phyloP scores from a whole-genome alignment of 1,140 invertebrate species.

The Pararge aegeria region DNA sequence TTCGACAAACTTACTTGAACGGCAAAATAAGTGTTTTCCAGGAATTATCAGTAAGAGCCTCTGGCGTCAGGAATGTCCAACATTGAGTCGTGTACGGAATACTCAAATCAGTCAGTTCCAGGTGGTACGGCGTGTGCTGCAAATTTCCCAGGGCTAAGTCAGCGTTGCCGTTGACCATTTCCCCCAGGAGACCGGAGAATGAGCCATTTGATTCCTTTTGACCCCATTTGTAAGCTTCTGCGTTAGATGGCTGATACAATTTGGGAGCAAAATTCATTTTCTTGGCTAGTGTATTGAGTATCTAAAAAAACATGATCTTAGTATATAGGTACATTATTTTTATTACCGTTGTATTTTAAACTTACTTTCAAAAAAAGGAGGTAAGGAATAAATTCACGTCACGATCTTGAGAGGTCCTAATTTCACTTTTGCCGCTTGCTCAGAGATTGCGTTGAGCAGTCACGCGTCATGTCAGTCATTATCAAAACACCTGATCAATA shows the following conservation, averaged over 20 bases:
- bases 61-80: slow-evolving; percentile 90
- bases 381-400: no score
- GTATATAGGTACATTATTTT: no score
- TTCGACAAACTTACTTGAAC: slow-evolving; percentile 81
- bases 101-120: slow-evolving; percentile 87
- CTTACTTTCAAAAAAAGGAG: no score
- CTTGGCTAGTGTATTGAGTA: slow-evolving; percentile 83
- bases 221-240: slow-evolving; percentile 84
- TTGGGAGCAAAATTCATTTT: slow-evolving; percentile 85
- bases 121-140: slow-evolving; percentile 85
- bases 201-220: slow-evolving; percentile 80
- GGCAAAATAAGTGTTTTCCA: slow-evolving; percentile 91
- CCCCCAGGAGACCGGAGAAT: slow-evolving; percentile 85
- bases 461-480: no score
- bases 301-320: slow-evolving; percentile 74
- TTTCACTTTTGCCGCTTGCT: no score
- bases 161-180: slow-evolving; percentile 84
- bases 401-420: no score
- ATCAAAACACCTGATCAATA: no score
- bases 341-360: no score
- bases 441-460: no score
- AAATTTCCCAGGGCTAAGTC: slow-evolving; percentile 89
- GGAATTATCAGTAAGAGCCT: slow-evolving; percentile 87
- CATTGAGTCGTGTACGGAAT: slow-evolving; percentile 89
- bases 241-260: slow-evolving; percentile 83